A percentile compares a stretch with the other conserved stretches of the same genome.
phyloP scores from a whole-genome alignment of 2,888 invertebrate species.

The Protophormia terraenovae region DNA sequence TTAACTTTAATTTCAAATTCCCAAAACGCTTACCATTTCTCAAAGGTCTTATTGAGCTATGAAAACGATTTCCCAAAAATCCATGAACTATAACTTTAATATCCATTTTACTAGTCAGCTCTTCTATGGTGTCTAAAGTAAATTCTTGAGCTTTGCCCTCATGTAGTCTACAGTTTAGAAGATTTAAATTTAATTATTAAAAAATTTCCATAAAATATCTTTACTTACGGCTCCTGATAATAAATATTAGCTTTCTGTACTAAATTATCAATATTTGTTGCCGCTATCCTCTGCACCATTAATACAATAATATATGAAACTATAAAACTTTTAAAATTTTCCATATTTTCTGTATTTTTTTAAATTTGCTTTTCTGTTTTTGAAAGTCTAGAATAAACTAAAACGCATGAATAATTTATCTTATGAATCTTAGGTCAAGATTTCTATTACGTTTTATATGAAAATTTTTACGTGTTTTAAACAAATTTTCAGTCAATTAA shows the following conservation, averaged over 20 bases:
- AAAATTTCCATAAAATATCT: not conserved
- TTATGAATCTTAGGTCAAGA: conserved; percentile 7
- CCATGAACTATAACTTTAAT: conserved; percentile 80
- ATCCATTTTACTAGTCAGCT: conserved; percentile 66
- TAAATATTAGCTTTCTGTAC: conserved; percentile 72
- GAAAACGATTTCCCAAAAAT: conserved; percentile 75
- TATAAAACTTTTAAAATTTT: conserved; percentile 21
- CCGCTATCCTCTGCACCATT: not conserved
- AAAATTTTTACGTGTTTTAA: not conserved
- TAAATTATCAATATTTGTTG: conserved; percentile 1
- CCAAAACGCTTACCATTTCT: conserved; percentile 73
- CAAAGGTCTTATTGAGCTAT: conserved; percentile 75
- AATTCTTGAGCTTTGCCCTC: conserved; percentile 70
- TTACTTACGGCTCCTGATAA: conserved; percentile 72
- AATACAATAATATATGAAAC: not conserved
- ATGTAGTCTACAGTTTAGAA: conserved; percentile 9
- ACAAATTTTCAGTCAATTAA: conserved; percentile 5
- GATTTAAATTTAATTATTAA: not conserved
- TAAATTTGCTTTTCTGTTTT: not conserved
- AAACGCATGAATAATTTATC: not conserved
- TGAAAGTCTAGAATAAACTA: not conserved
- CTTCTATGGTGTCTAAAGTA: conserved; percentile 68
- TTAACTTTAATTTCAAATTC: not conserved
- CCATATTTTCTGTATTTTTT: not conserved
- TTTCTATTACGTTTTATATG: not conserved